Evolutionary conservation across 2,113 vertebrate genomes (phyloP), one percentile per base, ranked within the genome.

Genomic region (Petaurus breviceps): DNA sequence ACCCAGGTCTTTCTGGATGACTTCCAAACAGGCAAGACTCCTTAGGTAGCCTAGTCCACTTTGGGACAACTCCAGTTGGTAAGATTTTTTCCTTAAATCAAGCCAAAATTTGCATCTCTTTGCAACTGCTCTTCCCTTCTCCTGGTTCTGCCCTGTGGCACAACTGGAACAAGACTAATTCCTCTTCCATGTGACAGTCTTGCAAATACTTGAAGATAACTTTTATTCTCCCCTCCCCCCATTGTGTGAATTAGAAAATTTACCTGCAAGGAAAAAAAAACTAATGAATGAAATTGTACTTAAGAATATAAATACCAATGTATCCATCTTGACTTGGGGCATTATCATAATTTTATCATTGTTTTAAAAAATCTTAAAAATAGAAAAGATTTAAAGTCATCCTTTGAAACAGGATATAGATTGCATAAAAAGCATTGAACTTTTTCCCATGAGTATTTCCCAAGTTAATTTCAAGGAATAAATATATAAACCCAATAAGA

Each of bases 241-340:
- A 8, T 91, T 96, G 57, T 93, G 51, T 90, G 93, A 49, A 90
- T 95, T 94, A 61, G 96, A 91, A 95, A 95, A 8, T 68, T 98
- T 97, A 98, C 97, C 94, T 98, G 97, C 89, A 98, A 96, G 93
- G 57, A 26, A 25, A 55, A 97, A 96, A 95, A 97, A 96, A 93
- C 50, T 96, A 92, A 98, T 92, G 95, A 98, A 93, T 23, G 92
- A 98, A 93, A 94, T 94, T 52, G 90, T 12, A 61, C 61, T 96
- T 96, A 94, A 95, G 89, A 95, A 94, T 47, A 96, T 95, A 96
- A 98, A 97, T 50, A 94, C 50, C 84, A 97, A 89, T 53, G 95
- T 98, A 97, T 98, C 98, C 31, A 89, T 26, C 55, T 94, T 93
- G 46, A 37, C 49, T 92, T 98, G 49, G 51, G 77, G 94, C 52